phyloP scores from a whole-genome alignment of 2,113 vertebrate species.

The Pterocles orientalis region DNA sequence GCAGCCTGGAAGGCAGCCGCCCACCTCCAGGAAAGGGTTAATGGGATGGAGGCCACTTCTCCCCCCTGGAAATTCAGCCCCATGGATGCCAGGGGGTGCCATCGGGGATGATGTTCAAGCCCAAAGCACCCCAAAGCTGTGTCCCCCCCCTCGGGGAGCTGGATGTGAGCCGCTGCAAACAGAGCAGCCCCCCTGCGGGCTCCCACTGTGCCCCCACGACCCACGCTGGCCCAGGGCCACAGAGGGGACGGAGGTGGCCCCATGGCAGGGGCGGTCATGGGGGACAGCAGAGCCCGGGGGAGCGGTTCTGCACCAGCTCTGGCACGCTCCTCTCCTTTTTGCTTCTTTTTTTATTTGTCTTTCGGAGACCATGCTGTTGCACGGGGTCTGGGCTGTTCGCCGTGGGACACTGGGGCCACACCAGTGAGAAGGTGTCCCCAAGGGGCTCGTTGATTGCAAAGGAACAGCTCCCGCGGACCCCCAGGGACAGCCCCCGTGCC shows the following conservation, averaged over 20 bases:
- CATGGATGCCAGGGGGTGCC: neutral
- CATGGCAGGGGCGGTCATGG: fast-evolving
- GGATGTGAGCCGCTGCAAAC: fast-evolving
- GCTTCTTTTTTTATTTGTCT: neutral
- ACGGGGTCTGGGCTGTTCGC: fast-evolving
- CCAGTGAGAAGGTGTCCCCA: neutral
- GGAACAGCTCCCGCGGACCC: neutral
- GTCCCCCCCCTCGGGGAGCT: fast-evolving
- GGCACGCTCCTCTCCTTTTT: neutral
- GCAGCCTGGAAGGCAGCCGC: neutral
- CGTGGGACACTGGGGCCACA: neutral
- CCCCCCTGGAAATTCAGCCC: neutral
- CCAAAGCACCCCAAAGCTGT: fast-evolving
- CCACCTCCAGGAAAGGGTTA: neutral
- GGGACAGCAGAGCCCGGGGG: too few relatives aligned
- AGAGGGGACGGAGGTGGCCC: neutral
- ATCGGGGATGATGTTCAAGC: fast-evolving
- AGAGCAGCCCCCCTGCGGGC: neutral
- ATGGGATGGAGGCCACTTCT: neutral
- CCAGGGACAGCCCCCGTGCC: fast-evolving
- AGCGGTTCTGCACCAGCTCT: neutral
- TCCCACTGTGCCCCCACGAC: fast-evolving
- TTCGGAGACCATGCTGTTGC: neutral
- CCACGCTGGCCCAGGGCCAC: neutral
- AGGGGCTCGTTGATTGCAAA: fast-evolving